A percentile compares a stretch with the other conserved stretches of the same genome.
phyloP scores from a whole-genome alignment of 2,888 invertebrate species.

The Ennomos fuscantarius region DNA sequence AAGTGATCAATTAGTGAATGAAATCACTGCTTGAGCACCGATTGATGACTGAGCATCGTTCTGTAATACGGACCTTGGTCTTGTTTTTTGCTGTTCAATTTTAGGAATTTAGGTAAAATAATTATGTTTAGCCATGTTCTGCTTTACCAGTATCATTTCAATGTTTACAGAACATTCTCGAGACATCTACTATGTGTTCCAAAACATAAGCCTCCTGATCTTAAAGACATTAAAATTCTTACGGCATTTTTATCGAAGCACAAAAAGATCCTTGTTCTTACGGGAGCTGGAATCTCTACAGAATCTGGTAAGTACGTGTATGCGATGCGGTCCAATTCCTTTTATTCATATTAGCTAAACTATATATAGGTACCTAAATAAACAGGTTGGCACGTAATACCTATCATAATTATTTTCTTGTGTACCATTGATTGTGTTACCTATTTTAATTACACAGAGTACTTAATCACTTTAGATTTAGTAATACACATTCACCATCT shows the following conservation, averaged over 20 bases:
- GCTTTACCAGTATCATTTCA: constrained; percentile 24
- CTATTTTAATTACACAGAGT: too few species aligned
- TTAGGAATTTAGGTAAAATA: constrained; percentile 14
- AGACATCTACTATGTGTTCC: constrained; percentile 86
- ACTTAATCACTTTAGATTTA: too few species aligned
- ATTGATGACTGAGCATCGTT: too few species aligned
- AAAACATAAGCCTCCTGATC: constrained; percentile 87
- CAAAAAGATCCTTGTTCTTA: constrained; percentile 88
- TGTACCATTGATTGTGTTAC: constrained; percentile 15
- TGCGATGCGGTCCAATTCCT: too few species aligned
- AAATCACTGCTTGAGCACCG: too few species aligned
- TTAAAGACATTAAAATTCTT: constrained; percentile 85
- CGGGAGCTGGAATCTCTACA: constrained; percentile 98
- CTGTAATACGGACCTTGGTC: too few species aligned
- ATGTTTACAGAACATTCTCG: constrained; percentile 36
- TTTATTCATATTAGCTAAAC: too few species aligned
- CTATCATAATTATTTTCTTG: neutral
- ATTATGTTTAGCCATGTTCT: constrained; percentile 47
- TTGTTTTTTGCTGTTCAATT: too few species aligned
- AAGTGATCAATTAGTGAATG: too few species aligned
- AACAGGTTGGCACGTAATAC: too few species aligned
- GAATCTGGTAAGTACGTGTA: constrained; percentile 89
- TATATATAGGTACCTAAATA: too few species aligned
- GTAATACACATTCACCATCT: too few species aligned
- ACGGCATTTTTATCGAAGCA: constrained; percentile 85